phyloP scores from a whole-genome alignment of 2,113 vertebrate genomes.

The Haliaeetus leucogaster region DNA sequence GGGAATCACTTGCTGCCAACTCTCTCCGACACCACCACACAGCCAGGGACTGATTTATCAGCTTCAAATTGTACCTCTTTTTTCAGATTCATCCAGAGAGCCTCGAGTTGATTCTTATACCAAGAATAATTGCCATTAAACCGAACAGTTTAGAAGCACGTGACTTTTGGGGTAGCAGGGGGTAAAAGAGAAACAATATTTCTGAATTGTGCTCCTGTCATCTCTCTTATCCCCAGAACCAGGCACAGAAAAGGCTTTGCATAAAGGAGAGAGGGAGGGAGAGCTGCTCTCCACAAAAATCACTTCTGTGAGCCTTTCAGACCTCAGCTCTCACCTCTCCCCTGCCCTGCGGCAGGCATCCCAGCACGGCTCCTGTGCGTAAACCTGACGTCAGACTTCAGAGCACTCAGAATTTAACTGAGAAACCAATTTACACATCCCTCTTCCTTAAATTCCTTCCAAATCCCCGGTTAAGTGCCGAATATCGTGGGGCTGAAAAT shows the following conservation, averaged over 20 bases:
- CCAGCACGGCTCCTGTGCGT: not conserved
- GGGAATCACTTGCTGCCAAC: not conserved
- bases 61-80: not conserved
- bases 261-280: not conserved
- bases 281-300: not conserved
- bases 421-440: constrained; percentile 9
- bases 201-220: not conserved
- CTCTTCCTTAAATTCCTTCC: constrained; percentile 46
- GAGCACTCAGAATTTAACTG: not conserved
- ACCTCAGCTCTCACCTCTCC: not conserved
- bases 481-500: not conserved
- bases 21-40: not conserved
- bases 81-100: not conserved
- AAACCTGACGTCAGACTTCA: constrained; percentile 32
- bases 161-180: not conserved
- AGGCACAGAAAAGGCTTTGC: not conserved
- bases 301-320: not conserved
- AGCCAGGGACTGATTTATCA: not conserved
- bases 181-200: not conserved
- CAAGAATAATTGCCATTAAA: not conserved
- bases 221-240: not conserved
- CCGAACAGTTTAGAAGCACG: not conserved
- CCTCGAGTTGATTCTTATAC: not conserved
- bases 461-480: constrained; percentile 47
- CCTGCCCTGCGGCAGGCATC: not conserved